Evolutionary conservation across 2,113 vertebrate genomes (phyloP), one percentile per base, ranked within the genome.

Genomic region (Lamprologus callipterus): DNA sequence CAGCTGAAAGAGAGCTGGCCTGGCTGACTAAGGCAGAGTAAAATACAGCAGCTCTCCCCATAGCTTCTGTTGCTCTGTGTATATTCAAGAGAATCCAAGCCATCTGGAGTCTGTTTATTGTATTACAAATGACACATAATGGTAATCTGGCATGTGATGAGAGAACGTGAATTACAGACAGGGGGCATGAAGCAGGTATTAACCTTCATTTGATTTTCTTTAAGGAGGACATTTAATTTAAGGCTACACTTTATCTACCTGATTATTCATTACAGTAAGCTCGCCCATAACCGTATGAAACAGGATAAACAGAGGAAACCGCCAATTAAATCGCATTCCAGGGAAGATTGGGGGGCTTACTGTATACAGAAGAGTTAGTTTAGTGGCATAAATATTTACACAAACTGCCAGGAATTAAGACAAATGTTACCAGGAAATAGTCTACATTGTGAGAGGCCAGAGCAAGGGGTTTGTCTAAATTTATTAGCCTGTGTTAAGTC

Each of bases 241-340:
- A 95, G 95, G 91, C 91, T 90, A 80, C 81, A 85, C 91, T 95
- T 95, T 94, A 95, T 95, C 94, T 91, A 93, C 93, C 94, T 96
- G 95, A 97, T 96, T 96, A 96, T 96, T 96, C 96, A 95, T 96
- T 94, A 96, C 84, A 93, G 94, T 91, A 89, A 94, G 89, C 90
- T 91, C 89, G 89, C 90, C 94, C 93, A 92, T 90, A 91, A 94
- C 92, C 84, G 86, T 92, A 95, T 89, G 93, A 94, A 94, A 86
- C 90, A 89, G 93, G 95, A 94, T 96, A 96, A 96, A 97, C 96
- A 96, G 92, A 96, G 96, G 96, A 96, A 97, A 96, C 95, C 88
- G 95, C 94, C 96, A 96, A 96, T 97, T 96, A 96, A 95, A 95
- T 95, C 89, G 90, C 95, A 95, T 95, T 95, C 91, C 95, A 92